A percentile compares a stretch with the other conserved stretches of the same genome.
Evolutionary conservation across 2,888 invertebrate genomes (phyloP).

Genomic region (Arctia plantaginis): DNA sequence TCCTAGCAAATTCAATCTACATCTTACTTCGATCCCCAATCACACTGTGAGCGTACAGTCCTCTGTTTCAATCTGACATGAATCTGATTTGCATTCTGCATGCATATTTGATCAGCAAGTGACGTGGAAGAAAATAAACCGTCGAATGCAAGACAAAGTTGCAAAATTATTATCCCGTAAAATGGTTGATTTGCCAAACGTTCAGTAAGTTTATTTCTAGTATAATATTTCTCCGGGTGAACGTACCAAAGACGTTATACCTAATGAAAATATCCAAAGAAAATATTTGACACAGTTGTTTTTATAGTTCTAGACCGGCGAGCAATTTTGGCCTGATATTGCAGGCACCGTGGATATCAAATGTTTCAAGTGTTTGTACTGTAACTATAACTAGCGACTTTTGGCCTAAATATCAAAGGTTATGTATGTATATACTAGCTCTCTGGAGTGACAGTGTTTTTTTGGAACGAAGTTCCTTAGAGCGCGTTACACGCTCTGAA

Average conservation of each 20-base stretch:
- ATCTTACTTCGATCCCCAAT: not conserved
- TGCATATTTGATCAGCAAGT: conserved; percentile 8
- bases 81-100: conserved; percentile 13
- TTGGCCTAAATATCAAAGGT: too few species aligned
- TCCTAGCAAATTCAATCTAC: not conserved
- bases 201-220: not conserved
- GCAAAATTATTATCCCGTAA: not conserved
- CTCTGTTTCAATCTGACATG: conserved; percentile 9
- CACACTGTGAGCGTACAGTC: conserved; percentile 4
- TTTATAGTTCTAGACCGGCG: not conserved
- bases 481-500: too few species aligned
- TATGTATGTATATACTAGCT: too few species aligned
- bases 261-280: not conserved
- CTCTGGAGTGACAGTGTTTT: too few species aligned
- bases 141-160: not conserved
- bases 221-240: not conserved
- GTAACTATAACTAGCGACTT: not conserved
- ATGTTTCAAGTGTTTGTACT: not conserved
- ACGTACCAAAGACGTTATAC: not conserved
- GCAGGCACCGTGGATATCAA: not conserved
- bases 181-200: not conserved
- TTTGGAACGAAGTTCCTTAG: too few species aligned
- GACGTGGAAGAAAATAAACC: not conserved
- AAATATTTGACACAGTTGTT: not conserved
- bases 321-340: not conserved